Conservation (phyloP, 64 coral and sea anemone species). For the Pocillopora damicornis region DNA sequence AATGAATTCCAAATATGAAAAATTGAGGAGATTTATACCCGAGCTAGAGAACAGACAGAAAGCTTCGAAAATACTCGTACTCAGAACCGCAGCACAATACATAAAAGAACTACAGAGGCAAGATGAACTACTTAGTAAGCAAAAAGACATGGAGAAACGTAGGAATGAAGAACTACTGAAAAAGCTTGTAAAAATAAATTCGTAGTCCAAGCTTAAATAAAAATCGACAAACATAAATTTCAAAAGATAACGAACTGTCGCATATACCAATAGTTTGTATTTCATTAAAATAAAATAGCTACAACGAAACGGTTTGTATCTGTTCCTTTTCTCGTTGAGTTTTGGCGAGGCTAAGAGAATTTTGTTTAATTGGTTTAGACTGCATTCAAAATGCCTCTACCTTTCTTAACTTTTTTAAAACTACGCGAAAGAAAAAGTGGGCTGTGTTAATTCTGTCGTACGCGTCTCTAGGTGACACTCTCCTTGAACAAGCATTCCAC, state of each 20-base stretch:
- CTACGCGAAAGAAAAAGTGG: no score
- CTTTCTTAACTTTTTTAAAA: no score
- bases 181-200: constrained; percentile 29
- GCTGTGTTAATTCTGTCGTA: no score
- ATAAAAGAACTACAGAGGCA: constrained; percentile 24
- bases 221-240: background rate
- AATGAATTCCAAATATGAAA: constrained; percentile 57
- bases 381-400: no score
- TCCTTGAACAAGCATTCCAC: no score
- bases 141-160: constrained; percentile 28
- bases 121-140: background rate
- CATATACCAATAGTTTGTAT: background rate
- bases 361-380: no score
- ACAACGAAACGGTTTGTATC: no score
- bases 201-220: background rate
- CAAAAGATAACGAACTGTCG: background rate
- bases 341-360: no score
- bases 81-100: constrained; percentile 33
- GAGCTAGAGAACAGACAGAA: constrained; percentile 35
- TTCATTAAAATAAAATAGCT: background rate
- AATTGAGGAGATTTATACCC: constrained; percentile 34
- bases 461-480: no score
- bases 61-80: constrained; percentile 41
- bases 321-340: no score
- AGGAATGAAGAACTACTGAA: constrained; percentile 27